phyloP scores from a whole-genome alignment of 2,888 invertebrate genomes.

The Empis livida region DNA sequence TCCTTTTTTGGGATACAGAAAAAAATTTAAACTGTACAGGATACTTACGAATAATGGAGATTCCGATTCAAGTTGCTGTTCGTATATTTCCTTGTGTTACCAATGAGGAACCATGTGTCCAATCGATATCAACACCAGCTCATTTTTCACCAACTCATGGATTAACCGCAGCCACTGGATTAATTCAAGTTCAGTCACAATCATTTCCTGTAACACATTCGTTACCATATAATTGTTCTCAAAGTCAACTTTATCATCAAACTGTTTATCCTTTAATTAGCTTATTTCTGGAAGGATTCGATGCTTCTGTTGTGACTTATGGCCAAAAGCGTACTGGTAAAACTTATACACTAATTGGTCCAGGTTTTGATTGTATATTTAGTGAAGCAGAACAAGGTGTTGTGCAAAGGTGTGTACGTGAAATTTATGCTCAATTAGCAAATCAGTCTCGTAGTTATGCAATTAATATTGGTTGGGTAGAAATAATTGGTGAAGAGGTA shows the following conservation, averaged over 20 bases:
- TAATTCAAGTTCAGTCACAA: conserved; percentile 30
- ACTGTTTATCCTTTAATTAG: conserved; percentile 52
- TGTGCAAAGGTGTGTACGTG: conserved; percentile 56
- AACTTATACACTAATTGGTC: conserved; percentile 59
- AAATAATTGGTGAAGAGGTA: conserved; percentile 55
- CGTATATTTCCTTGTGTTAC: conserved; percentile 46
- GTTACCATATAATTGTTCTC: conserved; percentile 46
- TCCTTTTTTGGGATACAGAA: conserved; percentile 1
- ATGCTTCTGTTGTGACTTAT: conserved; percentile 58
- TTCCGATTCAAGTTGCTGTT: conserved; percentile 59
- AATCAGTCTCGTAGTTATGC: conserved; percentile 51
- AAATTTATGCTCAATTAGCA: conserved; percentile 54
- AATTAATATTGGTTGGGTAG: conserved; percentile 59
- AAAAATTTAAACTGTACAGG: neutral
- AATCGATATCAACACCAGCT: conserved; percentile 26
- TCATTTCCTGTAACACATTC: conserved; percentile 42
- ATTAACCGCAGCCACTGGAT: conserved; percentile 21
- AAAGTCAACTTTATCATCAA: conserved; percentile 49
- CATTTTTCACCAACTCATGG: conserved; percentile 39
- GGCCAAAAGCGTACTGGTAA: conserved; percentile 57
- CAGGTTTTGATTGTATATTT: conserved; percentile 45
- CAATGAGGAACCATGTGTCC: conserved; percentile 35
- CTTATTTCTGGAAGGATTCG: conserved; percentile 57
- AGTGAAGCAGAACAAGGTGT: conserved; percentile 55
- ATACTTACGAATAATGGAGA: conserved; percentile 43